Evolutionary conservation across 2,797 vertebrate genomes (phyloP), one percentile per base, ranked within the genome.

Genomic region (Gambusia yucatana): DNA sequence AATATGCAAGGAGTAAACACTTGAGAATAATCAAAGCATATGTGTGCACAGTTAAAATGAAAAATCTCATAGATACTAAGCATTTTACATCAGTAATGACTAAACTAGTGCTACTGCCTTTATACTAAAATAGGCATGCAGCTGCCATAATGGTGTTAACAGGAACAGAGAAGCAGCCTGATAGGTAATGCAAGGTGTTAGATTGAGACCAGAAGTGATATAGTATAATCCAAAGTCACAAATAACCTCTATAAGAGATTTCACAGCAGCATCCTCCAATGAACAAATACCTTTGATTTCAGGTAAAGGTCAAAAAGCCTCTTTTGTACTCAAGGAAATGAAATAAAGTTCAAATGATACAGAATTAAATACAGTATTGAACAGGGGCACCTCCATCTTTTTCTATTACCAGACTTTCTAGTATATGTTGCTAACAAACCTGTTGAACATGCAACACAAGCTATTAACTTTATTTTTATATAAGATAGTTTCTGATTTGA

Each of bases 241-340:
- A 88, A 86, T 82, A 28, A 71, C 43, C 6, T 44, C 41, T 69
- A 25, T 14, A 69, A 69, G 65, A 47, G 72, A 79, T 76, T 87
- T 86, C 46, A 85, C 76, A 84, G 83, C 73, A 73, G 75, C 63
- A 81, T 82, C 57, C 82, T 43, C 39, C 72, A 83, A 81, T 52
- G 67, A 88, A 85, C 50, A 84, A 78, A 44, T 79, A 80, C 6
- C 6, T 30, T 1, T 83, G 86, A 89, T 89, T 84, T 88, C 11
- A 82, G 76, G 71, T 33, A 3, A 69, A 46, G 78, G 59, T 50
- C 44, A 46, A 80, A 75, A 65, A n/a, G 20, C 44, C 46, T 57
- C 57, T 71, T 36, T 30, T 52, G 30, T 72, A 79, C 43, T 47
- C 8, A 2, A 72, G 77, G 46, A 82, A 84, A 87, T 17, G 0